Base-by-base conservation (phyloP, 2,113 vertebrate species). In the Centropristis striata region DNA sequence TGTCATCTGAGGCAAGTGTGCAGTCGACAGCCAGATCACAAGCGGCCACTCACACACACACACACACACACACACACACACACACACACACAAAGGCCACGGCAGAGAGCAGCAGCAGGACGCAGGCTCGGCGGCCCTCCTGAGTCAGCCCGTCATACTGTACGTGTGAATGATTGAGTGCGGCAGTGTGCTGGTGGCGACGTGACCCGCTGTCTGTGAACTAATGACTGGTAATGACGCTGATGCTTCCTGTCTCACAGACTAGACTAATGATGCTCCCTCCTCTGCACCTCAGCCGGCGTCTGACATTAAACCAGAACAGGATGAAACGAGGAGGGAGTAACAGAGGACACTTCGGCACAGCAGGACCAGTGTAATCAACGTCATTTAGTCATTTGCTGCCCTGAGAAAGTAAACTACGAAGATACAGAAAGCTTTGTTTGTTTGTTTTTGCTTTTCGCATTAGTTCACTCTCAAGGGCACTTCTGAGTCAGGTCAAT, bases 151-250 rank as follows among this genome's bases (percentile, higher is more conserved):
- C 69, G 10, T 75, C 81, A 42, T 20, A 15, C 64, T 55, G 37
- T 54, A 36, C 2, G 75, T 74, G 75, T 81, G 78, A 76, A 54
- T 69, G 78, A 74, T 57, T 13, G 58, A 77, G 72, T 36, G 68
- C 77, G 64, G 51, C 28, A 18, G 39, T 5, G 47, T 39, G 41
- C 32, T 27, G 63, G 69, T 46, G 75, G 75, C 14, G 41, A 60
- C 32, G 46, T 70, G 83, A 86, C 67, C 83, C 57, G 47, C 66
- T 70, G 69, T 78, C 77, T 85, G 53, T 53, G 72, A 83, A 84
- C 81, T 88, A 90, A 87, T 86, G 86, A 84, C 82, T 74, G 75
- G 41, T 88, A 90, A 87, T 89, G 84, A 85, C n/a, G 68, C 66
- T 72, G 65, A 85, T 68, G 77, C 77, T 72, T 87, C 81, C 80